A percentile compares a stretch with the other conserved stretches of the same genome.
Evolutionary conservation across 2,797 vertebrate species (phyloP).

Genomic region (Sardinella longiceps): DNA sequence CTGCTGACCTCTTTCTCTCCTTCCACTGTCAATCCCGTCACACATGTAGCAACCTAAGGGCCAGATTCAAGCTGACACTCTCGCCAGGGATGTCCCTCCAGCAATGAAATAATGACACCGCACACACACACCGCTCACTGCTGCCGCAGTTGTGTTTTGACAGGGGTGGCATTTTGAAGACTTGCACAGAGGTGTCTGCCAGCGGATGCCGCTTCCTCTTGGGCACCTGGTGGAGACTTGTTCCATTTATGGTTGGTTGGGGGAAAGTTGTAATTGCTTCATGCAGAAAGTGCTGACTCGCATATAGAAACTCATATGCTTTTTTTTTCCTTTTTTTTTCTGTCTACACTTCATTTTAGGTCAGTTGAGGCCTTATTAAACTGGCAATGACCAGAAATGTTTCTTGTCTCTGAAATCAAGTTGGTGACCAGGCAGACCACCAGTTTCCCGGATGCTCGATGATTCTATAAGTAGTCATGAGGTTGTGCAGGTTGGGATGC

Average conservation of each 20-base stretch:
- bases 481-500: too few relatives aligned
- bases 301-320: not conserved
- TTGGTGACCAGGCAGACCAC: not conserved
- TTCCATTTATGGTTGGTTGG: not conserved
- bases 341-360: not conserved
- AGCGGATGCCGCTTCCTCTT: not conserved
- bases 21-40: not conserved
- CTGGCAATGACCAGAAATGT: not conserved
- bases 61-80: not conserved
- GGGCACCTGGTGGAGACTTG: not conserved
- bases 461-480: too few relatives aligned
- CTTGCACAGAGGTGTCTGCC: not conserved
- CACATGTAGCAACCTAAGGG: not conserved
- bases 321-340: not conserved
- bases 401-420: not conserved
- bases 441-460: too few relatives aligned
- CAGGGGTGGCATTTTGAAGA: constrained; percentile 2
- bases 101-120: constrained; percentile 26
- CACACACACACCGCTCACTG: not conserved
- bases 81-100: not conserved
- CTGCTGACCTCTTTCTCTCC: not conserved
- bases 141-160: not conserved
- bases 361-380: not conserved
- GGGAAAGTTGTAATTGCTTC: not conserved
- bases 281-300: not conserved